phyloP scores from a whole-genome alignment of 2,888 invertebrate species.

The Rotaria magnacalcarata region DNA sequence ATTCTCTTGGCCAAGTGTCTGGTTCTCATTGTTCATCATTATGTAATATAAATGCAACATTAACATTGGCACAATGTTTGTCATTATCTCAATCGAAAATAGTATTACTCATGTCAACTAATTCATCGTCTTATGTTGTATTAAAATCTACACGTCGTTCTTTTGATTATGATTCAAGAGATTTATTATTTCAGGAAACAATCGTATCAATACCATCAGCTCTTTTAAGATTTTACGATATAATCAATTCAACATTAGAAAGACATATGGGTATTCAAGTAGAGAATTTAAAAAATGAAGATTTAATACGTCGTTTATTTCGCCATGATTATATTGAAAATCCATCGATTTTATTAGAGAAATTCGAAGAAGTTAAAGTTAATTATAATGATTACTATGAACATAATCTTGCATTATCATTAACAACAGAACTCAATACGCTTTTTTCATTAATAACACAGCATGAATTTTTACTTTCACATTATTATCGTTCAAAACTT shows the following conservation, averaged over 20 bases:
- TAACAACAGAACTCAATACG: not conserved
- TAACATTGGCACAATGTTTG: conserved; percentile 16
- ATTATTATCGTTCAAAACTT: conserved; percentile 5
- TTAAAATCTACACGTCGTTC: conserved; percentile 9
- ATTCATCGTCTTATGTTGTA: conserved; percentile 11
- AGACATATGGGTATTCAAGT: not conserved
- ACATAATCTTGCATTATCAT: not conserved
- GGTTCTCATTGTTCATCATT: conserved; percentile 3
- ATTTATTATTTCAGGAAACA: not conserved
- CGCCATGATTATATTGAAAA: conserved; percentile 20
- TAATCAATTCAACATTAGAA: not conserved
- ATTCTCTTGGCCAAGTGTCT: not conserved
- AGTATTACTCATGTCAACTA: not conserved
- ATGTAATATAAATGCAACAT: not conserved
- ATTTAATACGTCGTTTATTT: conserved; percentile 6
- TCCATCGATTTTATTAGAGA: not conserved
- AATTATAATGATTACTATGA: conserved; percentile 33
- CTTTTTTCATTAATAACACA: not conserved
- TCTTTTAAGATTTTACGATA: conserved; percentile 15
- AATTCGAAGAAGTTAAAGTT: not conserved
- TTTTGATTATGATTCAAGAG: not conserved
- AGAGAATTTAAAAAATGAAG: not conserved
- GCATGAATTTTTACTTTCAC: conserved; percentile 34
- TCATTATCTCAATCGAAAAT: conserved; percentile 12
- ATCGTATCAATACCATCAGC: not conserved